Evolutionary conservation across 2,888 invertebrate species (phyloP).

Genomic region (Branchellion lobata): DNA sequence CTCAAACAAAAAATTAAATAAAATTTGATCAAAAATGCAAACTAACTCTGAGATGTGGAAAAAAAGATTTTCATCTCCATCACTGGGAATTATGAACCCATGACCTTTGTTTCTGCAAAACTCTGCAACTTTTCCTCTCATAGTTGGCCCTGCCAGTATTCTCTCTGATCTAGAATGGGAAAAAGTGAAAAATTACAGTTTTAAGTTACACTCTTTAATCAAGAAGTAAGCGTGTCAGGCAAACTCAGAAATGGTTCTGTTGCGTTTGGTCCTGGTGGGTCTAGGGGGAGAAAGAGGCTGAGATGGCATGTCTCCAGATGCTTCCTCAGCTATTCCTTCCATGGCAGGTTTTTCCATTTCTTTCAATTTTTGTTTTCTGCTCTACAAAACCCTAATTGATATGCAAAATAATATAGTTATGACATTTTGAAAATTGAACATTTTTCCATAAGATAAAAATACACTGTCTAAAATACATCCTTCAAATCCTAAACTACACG

Average conservation of each 20-base stretch:
- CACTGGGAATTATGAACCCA: constrained; percentile 77
- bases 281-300: background rate
- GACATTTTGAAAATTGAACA: too few species aligned
- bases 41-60: constrained; percentile 87
- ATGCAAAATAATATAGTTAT: background rate
- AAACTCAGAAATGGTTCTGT: constrained; percentile 38
- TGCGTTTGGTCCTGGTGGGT: constrained; percentile 23
- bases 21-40: background rate
- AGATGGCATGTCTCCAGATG: background rate
- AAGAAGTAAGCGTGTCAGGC: too few species aligned
- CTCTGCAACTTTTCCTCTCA: constrained; percentile 75
- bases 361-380: background rate
- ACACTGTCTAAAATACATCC: too few species aligned
- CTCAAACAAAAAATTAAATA: background rate
- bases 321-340: background rate
- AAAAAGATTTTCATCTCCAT: constrained; percentile 73
- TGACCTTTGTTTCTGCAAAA: constrained; percentile 85
- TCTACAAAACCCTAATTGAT: background rate
- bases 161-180: constrained; percentile 45
- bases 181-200: too few species aligned
- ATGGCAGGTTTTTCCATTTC: background rate
- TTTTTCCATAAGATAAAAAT: too few species aligned
- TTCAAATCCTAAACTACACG: too few species aligned
- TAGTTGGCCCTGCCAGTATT: constrained; percentile 66
- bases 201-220: too few species aligned